Evolutionary conservation across 2,797 vertebrate species (phyloP), one percentile per base, ranked within the genome.

Genomic region (Poecilia velifera): DNA sequence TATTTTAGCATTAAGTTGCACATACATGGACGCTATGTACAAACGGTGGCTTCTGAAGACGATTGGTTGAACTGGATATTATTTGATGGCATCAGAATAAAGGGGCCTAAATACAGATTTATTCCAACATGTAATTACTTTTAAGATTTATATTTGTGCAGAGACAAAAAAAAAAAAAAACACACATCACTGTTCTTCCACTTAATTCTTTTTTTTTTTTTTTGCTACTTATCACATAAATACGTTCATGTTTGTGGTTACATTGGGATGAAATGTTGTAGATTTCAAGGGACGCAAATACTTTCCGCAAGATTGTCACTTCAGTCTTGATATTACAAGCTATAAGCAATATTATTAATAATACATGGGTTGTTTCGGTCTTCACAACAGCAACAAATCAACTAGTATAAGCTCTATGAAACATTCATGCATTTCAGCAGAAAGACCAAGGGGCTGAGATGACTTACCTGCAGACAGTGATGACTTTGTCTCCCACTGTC

Each of bases 401-500:
- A n/a, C 39, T 22, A 76, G 25, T 25, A 64, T 31, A 72, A 86
- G 78, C 82, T 82, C 77, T 72, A 46, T 22, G 76, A 88, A 78
- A 72, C 80, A 77, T 39, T 47, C 10, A 45, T 66, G 43, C 59
- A 85, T 84, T 80, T 81, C 79, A 47, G 36, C 72, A 75, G 20
- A 75, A 76, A 83, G 62, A 72, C 28, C 71, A 74, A 68, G 34
- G 66, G 68, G 53, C 62, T 77, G 46, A 68, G 39, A 81, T 82
- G 73, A 83, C 76, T 76, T 77, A 85, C 81, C 76, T 88, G 77
- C 73, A 85, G 70, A 76, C 72, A 80, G 76, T 73, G 82, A 78
- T 80, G 85, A 90, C 85, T 84, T 87, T 87, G 86, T 81, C 79
- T 86, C 62, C 57, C 57, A 72, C 12, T 41, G 75, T 49, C 72